phyloP scores from a whole-genome alignment of 2,113 vertebrate genomes.

The Grallaria varia region DNA sequence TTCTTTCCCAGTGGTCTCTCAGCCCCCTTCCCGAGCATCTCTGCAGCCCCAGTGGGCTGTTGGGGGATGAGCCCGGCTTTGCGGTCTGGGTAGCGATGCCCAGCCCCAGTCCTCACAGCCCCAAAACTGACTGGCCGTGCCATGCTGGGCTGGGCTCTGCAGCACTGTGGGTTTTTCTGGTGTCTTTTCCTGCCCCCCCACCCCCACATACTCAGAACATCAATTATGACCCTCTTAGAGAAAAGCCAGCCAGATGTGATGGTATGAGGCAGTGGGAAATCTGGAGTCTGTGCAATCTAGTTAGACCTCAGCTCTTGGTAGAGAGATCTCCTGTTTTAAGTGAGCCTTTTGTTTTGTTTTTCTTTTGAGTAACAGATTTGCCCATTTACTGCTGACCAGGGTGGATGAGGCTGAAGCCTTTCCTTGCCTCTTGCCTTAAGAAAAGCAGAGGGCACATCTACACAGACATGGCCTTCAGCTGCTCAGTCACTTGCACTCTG shows the following conservation, averaged over 20 bases:
- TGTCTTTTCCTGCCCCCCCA: fast-evolving
- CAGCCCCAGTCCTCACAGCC: background rate
- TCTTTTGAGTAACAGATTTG: background rate
- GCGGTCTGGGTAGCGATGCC: no score
- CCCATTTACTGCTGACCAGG: background rate
- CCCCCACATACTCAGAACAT: background rate
- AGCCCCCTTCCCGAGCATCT: background rate
- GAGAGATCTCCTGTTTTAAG: background rate
- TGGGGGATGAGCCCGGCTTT: no score
- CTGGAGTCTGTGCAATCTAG: background rate
- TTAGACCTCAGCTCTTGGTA: background rate
- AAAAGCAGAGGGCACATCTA: background rate
- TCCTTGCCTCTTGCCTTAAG: background rate
- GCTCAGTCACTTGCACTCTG: background rate
- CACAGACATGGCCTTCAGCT: background rate
- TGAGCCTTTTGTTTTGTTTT: background rate
- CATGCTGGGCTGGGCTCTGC: background rate
- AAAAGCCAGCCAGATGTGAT: background rate
- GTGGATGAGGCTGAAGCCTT: background rate
- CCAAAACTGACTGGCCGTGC: fast-evolving
- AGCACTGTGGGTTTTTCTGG: background rate
- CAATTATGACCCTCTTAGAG: background rate
- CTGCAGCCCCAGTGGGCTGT: background rate
- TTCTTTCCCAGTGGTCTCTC: background rate
- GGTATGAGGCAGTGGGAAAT: background rate